These are phyloP conservation scores for Karalla daura DNA, from an alignment of 2,797 vertebrate genomes.

Conservation along the genomic window DNA sequence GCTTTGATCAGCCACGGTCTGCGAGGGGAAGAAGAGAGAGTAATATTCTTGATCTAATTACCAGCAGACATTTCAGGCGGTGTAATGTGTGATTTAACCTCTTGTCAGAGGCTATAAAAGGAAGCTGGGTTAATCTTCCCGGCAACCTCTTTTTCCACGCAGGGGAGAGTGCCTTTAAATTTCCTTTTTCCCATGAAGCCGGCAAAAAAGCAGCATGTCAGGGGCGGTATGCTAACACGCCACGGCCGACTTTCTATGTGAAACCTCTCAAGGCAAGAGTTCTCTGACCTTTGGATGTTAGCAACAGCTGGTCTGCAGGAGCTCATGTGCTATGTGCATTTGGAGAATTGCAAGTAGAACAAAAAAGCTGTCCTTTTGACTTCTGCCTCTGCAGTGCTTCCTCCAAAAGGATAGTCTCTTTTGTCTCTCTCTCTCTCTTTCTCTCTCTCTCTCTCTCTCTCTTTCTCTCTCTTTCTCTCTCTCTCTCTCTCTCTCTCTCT, in stretches of 20 bases:
- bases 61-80: constrained; percentile 82
- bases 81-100: constrained; percentile 88
- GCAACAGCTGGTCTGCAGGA: constrained; percentile 65
- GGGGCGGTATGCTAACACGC: constrained; percentile 52
- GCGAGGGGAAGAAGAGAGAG: constrained; percentile 71
- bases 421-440: constrained; percentile 43
- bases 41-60: constrained; percentile 89
- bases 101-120: constrained; percentile 87
- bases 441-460: constrained; percentile 17
- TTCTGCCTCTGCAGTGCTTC: constrained; percentile 45
- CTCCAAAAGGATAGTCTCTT: constrained; percentile 50
- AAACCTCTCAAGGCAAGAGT: constrained; percentile 71
- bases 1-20: constrained; percentile 84
- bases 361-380: constrained; percentile 68
- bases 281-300: constrained; percentile 76
- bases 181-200: constrained; percentile 69
- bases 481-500: constrained; percentile 16
- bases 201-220: constrained; percentile 54
- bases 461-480: constrained; percentile 46
- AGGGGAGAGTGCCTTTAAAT: constrained; percentile 77
- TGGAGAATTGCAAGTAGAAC: constrained; percentile 60
- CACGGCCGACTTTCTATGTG: constrained; percentile 51
- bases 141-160: constrained; percentile 80
- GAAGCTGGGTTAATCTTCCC: constrained; percentile 88
- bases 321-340: constrained; percentile 55